Evolutionary conservation across 2,113 vertebrate species (phyloP), one percentile per base, ranked within the genome.

Genomic region (Clinocottus analis): DNA sequence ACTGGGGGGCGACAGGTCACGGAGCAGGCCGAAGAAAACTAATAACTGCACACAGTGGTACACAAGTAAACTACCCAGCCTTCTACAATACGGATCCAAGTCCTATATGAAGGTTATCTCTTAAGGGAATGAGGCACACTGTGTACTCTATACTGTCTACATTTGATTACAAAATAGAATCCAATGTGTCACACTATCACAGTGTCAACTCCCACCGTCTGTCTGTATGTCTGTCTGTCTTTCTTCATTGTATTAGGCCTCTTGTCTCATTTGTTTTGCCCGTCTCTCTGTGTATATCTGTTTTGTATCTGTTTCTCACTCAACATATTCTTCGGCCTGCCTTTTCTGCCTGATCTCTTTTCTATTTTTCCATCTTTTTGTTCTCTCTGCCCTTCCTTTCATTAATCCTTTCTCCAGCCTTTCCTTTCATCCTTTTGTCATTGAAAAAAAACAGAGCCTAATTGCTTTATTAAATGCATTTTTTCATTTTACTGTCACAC

Each of bases 151-250:
- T 76, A 47, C 35, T 68, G 62, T 82, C 35, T 27, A n/a, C 47
- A 51, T 43, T 83, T 77, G 35, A 80, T 72, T 64, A 58, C 78
- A 58, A 53, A 90, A 77, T 27, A 71, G 51, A 78, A 90, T 39
- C 78, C 43, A 68, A n/a, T 37, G 43, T 69, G 33, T 33, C 62
- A 47, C 39, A 27, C 25, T 17, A 5, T 6, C 37, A 35, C 31
- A 25, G 43, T 11, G 51, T 11, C 49, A 45, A 0, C 3, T 60
- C 39, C 59, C 7, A 17, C 29, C 14, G 13, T 70, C 56, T 5
- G 6, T 19, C 16, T 75, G n/a, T 49, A 12, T 60, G 9, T 2
- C 7, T 16, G 60, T 41, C 33, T 67, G 11, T 39, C 25, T 56
- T 8, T 61, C n/a, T 21, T 14, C 21, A 17, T 78, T 51, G 10